Evolutionary conservation across 2,113 vertebrate genomes (phyloP).

Genomic region (Ammodytes marinus): DNA sequence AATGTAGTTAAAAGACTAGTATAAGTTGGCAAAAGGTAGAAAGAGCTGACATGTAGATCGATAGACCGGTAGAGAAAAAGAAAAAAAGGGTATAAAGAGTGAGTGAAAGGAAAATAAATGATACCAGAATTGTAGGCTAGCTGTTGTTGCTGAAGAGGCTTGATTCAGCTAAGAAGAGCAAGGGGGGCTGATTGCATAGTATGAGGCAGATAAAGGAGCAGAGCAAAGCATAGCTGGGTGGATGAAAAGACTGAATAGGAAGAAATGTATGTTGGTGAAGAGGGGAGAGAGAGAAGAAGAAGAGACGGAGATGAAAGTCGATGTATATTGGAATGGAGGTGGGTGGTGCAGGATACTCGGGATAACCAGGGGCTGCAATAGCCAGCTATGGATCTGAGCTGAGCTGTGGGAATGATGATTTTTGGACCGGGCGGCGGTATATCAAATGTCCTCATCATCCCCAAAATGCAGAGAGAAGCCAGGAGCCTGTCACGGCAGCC

Average conservation of each 20-base stretch:
- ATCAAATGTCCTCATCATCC: slow-evolving; percentile 73
- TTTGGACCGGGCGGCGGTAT: slow-evolving; percentile 55
- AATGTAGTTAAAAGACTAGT: slow-evolving; percentile 49
- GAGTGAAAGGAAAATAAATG: slow-evolving; percentile 61
- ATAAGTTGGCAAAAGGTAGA: slow-evolving; percentile 50
- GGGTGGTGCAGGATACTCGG: slow-evolving; percentile 47
- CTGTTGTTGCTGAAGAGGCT: slow-evolving; percentile 45
- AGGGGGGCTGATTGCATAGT: slow-evolving; percentile 51
- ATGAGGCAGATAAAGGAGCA: slow-evolving; percentile 44
- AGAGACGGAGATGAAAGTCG: slow-evolving; percentile 60
- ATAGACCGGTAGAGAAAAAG: slow-evolving; percentile 30
- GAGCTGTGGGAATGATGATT: slow-evolving; percentile 48
- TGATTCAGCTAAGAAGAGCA: slow-evolving; percentile 51
- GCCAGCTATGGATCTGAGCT: slow-evolving; percentile 35
- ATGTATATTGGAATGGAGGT: slow-evolving; percentile 58
- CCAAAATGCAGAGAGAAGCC: slow-evolving; percentile 54
- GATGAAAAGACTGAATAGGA: slow-evolving; percentile 23
- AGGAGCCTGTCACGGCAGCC: slow-evolving; percentile 70
- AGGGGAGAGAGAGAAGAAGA: slow-evolving; percentile 14
- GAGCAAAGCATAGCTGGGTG: slow-evolving; percentile 17
- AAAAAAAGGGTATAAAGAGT: slow-evolving; percentile 42
- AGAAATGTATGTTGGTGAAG: not conserved
- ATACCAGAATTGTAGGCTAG: slow-evolving; percentile 34
- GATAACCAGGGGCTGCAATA: slow-evolving; percentile 43
- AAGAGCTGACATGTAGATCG: slow-evolving; percentile 41